These are phyloP conservation scores for Phaenicophaeus curvirostris DNA, from an alignment of 2,797 vertebrate genomes.

Conservation along the genomic window DNA sequence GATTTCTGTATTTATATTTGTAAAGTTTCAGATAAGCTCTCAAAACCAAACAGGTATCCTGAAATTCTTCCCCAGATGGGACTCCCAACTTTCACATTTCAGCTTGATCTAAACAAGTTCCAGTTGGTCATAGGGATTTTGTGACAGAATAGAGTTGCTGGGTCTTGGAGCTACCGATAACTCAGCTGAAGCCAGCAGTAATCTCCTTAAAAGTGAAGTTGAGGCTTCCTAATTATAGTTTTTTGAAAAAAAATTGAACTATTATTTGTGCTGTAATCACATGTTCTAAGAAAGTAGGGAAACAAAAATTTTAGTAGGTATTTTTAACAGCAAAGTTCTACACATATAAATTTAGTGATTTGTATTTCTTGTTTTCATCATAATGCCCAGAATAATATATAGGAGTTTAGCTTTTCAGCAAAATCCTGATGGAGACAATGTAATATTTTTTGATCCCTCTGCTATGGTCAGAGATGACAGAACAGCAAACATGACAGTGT, in stretches of 20 bases:
- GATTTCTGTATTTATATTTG: background rate
- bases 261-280: background rate
- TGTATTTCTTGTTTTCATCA: background rate
- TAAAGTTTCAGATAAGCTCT: background rate
- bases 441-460: background rate
- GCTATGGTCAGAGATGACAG: background rate
- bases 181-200: background rate
- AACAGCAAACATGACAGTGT: background rate
- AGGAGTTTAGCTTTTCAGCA: background rate
- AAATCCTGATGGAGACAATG: background rate
- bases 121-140: background rate
- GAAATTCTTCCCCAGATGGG: background rate
- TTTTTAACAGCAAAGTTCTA: background rate
- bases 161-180: background rate
- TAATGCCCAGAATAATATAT: background rate
- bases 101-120: background rate
- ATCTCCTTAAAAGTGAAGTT: background rate
- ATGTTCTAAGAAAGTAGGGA: background rate
- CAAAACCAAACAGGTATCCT: background rate
- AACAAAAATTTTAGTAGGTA: background rate
- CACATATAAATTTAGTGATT: background rate
- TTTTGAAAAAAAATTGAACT: background rate
- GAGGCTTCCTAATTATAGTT: background rate
- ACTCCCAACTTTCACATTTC: background rate
- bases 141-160: background rate